Percentiles rank a stretch among this genome's conserved stretches.
Evolutionary conservation across 2,113 vertebrate genomes (phyloP).

Genomic region (Nibea albiflora): DNA sequence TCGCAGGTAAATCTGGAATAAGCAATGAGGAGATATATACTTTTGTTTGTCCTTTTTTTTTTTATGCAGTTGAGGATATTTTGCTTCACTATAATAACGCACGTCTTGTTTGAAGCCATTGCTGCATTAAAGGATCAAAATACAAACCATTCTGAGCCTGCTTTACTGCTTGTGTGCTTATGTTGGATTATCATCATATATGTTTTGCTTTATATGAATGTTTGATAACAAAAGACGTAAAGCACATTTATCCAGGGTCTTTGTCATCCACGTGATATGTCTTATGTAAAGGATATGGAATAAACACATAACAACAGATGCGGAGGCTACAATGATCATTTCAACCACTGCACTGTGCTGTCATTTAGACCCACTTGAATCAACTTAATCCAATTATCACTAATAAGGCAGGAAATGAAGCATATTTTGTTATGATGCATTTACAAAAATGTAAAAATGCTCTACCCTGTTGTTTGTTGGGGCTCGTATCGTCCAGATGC

Average conservation of each 20-base stretch:
- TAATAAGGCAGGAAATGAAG: background rate
- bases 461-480: constrained; percentile 91
- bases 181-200: constrained; percentile 16
- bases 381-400: background rate
- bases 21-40: background rate
- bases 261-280: background rate
- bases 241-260: background rate
- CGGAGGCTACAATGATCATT: constrained; percentile 12
- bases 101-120: background rate
- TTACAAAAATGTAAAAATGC: background rate
- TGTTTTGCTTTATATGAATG: background rate
- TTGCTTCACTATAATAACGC: background rate
- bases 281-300: constrained; percentile 13
- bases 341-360: background rate
- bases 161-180: background rate
- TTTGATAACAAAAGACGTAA: background rate
- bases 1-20: constrained; percentile 91
- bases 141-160: background rate
- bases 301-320: constrained; percentile 21
- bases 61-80: background rate
- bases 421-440: no score
- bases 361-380: constrained; percentile 19
- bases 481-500: constrained; percentile 96
- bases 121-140: constrained; percentile 19
- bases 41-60: background rate